Evolutionary conservation across 2,797 vertebrate genomes (phyloP).

Genomic region (Poecilia wingei): DNA sequence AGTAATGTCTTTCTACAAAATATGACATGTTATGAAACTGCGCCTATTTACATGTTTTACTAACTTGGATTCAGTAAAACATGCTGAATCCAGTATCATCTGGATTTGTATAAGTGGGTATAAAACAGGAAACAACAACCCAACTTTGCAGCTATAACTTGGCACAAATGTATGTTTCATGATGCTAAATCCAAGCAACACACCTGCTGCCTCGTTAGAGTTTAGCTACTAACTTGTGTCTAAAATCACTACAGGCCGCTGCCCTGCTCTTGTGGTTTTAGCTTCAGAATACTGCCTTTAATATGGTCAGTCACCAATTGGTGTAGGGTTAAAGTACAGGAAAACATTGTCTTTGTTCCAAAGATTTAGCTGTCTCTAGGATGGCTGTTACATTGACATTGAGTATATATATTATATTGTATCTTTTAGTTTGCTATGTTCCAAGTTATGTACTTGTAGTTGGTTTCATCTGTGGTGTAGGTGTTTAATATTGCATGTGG

Average conservation of each 20-base stretch:
- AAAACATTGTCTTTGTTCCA: neutral
- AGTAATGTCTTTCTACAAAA: neutral
- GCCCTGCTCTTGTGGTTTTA: neutral
- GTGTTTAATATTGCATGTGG: neutral
- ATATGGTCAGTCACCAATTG: neutral
- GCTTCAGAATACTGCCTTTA: neutral
- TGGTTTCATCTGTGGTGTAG: neutral
- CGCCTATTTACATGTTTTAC: neutral
- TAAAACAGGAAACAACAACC: neutral
- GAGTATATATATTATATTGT: neutral
- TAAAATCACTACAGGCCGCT: conserved; percentile 1
- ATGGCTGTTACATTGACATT: neutral
- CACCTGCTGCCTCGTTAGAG: neutral
- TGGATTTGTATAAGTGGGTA: neutral
- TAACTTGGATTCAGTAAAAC: neutral
- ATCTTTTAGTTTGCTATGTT: neutral
- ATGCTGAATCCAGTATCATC: neutral
- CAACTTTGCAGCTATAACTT: neutral
- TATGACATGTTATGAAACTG: neutral
- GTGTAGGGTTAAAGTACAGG: neutral
- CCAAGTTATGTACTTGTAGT: neutral
- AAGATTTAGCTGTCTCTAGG: neutral
- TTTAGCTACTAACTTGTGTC: neutral
- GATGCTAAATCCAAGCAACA: neutral
- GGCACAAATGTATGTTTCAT: neutral